Conservation (phyloP, 2,113 vertebrate species). For the Pomatostomus ruficeps region DNA sequence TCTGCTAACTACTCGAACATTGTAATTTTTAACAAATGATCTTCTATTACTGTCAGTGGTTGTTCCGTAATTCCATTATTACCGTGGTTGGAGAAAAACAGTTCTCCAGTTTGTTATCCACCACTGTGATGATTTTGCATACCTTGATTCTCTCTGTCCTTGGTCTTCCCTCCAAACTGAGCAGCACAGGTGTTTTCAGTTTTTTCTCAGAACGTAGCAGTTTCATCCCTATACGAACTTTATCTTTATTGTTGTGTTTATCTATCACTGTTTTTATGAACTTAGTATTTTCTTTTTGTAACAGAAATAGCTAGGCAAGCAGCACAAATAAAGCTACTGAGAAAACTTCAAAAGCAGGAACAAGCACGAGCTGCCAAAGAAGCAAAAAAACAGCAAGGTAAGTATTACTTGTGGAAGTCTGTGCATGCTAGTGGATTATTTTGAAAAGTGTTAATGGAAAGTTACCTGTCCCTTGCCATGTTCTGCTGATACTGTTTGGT, state of each 20-base stretch:
- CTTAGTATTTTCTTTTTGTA: constrained; percentile 13
- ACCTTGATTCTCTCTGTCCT: neutral
- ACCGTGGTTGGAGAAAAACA: neutral
- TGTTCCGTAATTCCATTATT: neutral
- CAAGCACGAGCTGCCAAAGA: constrained; percentile 91
- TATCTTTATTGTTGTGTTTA: neutral
- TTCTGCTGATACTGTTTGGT: constrained; percentile 40
- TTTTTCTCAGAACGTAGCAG: neutral
- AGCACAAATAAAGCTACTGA: constrained; percentile 91
- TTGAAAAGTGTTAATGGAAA: neutral
- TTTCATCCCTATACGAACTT: neutral
- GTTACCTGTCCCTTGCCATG: neutral
- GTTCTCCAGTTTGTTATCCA: neutral
- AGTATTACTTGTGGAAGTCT: neutral
- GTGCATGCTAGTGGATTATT: neutral
- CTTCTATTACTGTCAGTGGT: neutral
- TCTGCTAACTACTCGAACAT: neutral
- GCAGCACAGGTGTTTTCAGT: neutral
- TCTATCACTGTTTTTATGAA: neutral
- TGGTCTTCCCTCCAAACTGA: neutral
- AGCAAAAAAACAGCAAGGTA: constrained; percentile 91
- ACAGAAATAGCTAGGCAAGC: constrained; percentile 95
- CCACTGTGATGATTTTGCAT: neutral
- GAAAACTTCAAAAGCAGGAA: constrained; percentile 92
- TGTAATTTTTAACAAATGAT: neutral